Base-by-base conservation (phyloP, 2,113 vertebrate species). In the Microcebus tavaratra region DNA sequence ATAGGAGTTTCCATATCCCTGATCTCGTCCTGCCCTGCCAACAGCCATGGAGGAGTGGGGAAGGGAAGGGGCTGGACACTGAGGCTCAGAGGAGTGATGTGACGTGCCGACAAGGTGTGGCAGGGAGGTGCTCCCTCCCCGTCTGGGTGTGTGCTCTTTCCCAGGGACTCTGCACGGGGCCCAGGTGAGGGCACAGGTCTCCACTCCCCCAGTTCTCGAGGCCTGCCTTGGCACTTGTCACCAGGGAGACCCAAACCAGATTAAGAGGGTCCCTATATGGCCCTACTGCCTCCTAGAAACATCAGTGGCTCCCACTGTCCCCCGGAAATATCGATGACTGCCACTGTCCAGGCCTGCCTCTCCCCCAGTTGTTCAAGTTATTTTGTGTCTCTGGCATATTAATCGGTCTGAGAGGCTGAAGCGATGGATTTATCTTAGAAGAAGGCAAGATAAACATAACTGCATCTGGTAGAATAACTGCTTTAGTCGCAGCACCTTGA, bases 371-470 rank as follows among this genome's bases (percentile, higher is more conserved):
- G 72, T 73, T 88, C 61, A 42, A 73, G 68, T 36, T 57, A 27
- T 48, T 92, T 45, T 55, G 20, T 87, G 85, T 59, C 45, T 95
- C 94, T 94, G 96, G 92, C 88, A 96, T 97, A 85, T 81, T 76
- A 90, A 96, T 88, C 68, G 85, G 76, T 29, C 92, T 7, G 8
- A 20, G 59, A 72, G 76, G 39, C 80, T n/a, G 72, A 61, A 88
- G 67, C 84, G 34, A 92, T 80, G 72, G 59, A 70, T 68, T 76
- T 72, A 85, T 95, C 91, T 34, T 72, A 70, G 83, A 78, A 80
- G 82, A 85, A 84, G 84, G 76, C 29, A 36, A 93, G 81, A 83
- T 34, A 95, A 95, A 67, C 94, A 82, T 42, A 87, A 80, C 42
- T 67, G 55, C 81, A 94, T 81, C 92, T 78, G 84, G 53, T 55